Conservation (phyloP, 2,888 invertebrate species). For the Argyresthia albistria region DNA sequence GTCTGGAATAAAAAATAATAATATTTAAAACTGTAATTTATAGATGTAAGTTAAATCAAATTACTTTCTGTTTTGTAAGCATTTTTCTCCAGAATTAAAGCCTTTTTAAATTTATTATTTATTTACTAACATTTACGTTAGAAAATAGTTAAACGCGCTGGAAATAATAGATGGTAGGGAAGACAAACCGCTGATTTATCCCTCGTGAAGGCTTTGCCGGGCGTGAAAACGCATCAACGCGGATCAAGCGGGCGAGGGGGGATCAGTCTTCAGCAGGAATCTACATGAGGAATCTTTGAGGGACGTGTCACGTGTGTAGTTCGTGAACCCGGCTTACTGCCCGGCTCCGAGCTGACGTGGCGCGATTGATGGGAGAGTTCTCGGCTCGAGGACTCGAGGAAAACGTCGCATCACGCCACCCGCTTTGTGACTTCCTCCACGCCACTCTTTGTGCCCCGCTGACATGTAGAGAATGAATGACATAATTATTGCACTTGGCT, state of each 20-base stretch:
- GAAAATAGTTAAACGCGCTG: neutral
- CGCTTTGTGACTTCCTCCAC: constrained; percentile 19
- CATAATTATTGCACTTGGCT: neutral
- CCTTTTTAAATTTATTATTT: too few relatives aligned
- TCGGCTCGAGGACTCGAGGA: constrained; percentile 28
- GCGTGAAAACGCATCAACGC: constrained; percentile 16
- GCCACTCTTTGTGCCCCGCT: constrained; percentile 14
- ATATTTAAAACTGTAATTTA: too few relatives aligned
- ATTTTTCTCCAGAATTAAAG: too few relatives aligned
- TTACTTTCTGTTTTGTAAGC: too few relatives aligned
- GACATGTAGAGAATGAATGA: neutral
- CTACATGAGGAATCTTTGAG: constrained; percentile 40
- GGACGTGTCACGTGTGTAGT: constrained; percentile 27
- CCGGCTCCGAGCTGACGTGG: constrained; percentile 29
- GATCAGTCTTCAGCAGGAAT: constrained; percentile 33
- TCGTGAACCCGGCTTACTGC: constrained; percentile 6
- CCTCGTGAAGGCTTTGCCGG: neutral
- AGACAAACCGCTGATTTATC: neutral
- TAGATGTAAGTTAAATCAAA: too few relatives aligned
- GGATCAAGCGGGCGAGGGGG: constrained; percentile 24
- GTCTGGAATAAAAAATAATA: too few relatives aligned
- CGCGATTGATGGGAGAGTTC: constrained; percentile 24
- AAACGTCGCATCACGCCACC: constrained; percentile 29
- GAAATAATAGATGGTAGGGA: neutral
- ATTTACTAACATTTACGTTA: too few relatives aligned